These are phyloP conservation scores for Eriocheir sinensis DNA, from an alignment of 1,140 invertebrate species.

Conservation along the genomic window DNA sequence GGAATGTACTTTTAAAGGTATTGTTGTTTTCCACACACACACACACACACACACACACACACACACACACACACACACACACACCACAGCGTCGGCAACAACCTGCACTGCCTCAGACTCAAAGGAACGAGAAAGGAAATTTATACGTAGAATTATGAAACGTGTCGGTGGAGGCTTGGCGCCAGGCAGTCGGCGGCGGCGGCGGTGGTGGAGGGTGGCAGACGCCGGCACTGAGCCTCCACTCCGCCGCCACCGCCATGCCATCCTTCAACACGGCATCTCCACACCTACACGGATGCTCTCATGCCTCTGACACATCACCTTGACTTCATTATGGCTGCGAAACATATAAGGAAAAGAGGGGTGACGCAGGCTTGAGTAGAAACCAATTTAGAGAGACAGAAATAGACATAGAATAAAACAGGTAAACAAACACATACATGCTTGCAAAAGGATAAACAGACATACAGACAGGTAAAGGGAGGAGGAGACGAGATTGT, in stretches of 20 bases:
- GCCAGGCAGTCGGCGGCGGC: background rate
- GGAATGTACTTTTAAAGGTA: background rate
- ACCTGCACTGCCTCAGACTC: background rate
- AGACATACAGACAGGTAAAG: no score
- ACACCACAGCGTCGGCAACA: background rate
- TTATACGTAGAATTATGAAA: conserved; percentile 19
- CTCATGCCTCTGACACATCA: no score
- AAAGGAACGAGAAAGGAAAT: background rate
- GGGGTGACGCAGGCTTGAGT: background rate
- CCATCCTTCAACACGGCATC: background rate
- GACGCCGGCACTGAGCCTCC: background rate
- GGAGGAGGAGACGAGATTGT: no score
- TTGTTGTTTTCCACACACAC: background rate
- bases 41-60: conserved; percentile 13
- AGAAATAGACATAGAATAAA: no score
- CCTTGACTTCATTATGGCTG: background rate
- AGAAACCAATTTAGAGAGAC: no score
- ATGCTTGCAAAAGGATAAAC: no score
- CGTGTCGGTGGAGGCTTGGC: background rate
- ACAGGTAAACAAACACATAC: no score
- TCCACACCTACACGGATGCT: background rate
- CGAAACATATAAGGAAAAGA: background rate
- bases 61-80: conserved; percentile 22
- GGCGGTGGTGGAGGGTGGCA: background rate
- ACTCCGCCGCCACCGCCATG: background rate